A percentile compares a stretch with the other conserved stretches of the same genome.
These are phyloP conservation scores for Xiphophorus couchianus DNA, from an alignment of 2,113 vertebrate genomes.

Conservation along the genomic window DNA sequence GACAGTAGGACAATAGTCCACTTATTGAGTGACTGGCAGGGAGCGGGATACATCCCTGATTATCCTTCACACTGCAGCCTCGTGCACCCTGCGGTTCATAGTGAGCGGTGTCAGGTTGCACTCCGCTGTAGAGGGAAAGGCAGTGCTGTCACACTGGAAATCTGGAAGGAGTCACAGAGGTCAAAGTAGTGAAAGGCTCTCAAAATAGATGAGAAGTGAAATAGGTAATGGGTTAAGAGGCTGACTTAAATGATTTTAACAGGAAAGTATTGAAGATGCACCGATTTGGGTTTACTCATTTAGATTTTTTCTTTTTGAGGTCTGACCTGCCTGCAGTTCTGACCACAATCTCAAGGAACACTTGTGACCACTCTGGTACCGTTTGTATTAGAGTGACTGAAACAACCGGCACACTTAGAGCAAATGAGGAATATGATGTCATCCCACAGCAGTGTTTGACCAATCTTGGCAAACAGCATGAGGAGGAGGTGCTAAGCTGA, in stretches of 20 bases:
- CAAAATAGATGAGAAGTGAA: background rate
- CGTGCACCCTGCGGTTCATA: constrained; percentile 36
- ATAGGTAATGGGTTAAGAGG: background rate
- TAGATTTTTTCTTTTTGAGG: background rate
- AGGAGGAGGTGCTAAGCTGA: background rate
- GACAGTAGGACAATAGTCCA: constrained; percentile 65
- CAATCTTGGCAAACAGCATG: background rate
- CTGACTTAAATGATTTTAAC: background rate
- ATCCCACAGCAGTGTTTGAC: background rate
- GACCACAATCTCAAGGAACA: background rate
- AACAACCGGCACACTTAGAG: no score
- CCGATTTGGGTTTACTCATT: background rate
- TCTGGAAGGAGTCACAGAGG: constrained; percentile 7
- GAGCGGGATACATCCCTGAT: constrained; percentile 65
- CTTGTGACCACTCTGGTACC: background rate
- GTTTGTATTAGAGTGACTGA: background rate
- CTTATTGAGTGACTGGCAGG: constrained; percentile 72
- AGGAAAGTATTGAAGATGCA: background rate
- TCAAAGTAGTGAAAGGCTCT: constrained; percentile 21
- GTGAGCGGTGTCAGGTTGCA: constrained; percentile 62
- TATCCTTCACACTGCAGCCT: constrained; percentile 61
- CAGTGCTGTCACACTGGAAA: constrained; percentile 26
- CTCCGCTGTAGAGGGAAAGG: constrained; percentile 34
- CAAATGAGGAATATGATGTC: no score
- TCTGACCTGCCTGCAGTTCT: background rate